Conservation (phyloP, 2,888 invertebrate genomes). For the Tridacna gigas region DNA sequence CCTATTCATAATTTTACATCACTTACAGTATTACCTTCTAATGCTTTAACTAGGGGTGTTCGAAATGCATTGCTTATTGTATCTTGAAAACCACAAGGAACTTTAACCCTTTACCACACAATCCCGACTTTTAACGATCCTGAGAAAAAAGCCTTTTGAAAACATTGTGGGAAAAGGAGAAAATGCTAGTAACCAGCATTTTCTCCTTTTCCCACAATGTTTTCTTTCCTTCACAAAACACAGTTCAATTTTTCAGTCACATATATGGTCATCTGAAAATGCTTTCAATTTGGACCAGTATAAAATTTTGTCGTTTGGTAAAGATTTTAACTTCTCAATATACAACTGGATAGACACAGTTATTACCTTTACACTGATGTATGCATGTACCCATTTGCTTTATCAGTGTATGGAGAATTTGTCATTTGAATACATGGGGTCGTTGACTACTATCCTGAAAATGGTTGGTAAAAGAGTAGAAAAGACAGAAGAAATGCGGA, state of each 20-base stretch:
- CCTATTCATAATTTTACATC: too few species aligned
- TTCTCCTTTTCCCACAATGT: too few species aligned
- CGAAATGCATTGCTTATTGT: not conserved
- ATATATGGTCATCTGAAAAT: too few species aligned
- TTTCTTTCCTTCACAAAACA: too few species aligned
- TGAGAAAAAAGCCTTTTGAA: not conserved
- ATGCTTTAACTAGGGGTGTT: not conserved
- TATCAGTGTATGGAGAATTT: not conserved
- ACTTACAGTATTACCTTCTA: too few species aligned
- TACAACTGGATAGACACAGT: not conserved
- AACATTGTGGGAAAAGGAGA: not conserved
- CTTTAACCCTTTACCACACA: not conserved
- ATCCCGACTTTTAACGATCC: not conserved
- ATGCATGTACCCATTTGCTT: not conserved
- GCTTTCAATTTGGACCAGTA: too few species aligned
- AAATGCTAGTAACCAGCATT: not conserved
- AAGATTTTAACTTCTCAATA: not conserved
- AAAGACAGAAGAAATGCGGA: not conserved
- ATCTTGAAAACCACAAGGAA: not conserved
- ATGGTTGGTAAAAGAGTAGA: not conserved
- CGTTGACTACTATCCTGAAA: too few species aligned
- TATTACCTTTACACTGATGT: not conserved
- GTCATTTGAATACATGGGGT: not conserved
- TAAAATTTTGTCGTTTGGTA: too few species aligned
- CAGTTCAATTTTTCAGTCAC: too few species aligned